A percentile compares a stretch with the other conserved stretches of the same genome.
phyloP scores from a whole-genome alignment of 2,797 vertebrate species.

The Cheirogaleus major region DNA sequence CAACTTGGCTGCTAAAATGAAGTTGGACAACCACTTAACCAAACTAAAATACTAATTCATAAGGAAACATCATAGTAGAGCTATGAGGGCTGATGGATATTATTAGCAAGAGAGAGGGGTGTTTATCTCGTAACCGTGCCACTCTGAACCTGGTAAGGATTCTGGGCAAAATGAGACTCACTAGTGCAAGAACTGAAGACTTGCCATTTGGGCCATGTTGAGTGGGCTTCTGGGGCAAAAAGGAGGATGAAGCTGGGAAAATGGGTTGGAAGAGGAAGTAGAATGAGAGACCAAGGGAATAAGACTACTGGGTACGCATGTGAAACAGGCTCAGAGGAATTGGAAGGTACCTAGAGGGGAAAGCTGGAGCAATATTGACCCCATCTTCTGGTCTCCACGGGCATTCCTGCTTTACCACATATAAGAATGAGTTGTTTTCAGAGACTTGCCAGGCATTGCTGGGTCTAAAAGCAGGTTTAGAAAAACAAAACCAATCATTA shows the following conservation, averaged over 20 bases:
- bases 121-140: not conserved
- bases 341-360: not conserved
- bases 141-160: not conserved
- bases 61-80: not conserved
- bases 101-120: not conserved
- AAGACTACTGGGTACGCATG: not conserved
- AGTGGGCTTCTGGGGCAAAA: not conserved
- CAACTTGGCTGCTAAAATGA: not conserved
- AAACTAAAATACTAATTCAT: not conserved
- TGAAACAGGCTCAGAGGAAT: not conserved
- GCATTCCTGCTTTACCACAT: not conserved
- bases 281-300: not conserved
- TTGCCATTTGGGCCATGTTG: not conserved
- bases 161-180: not conserved
- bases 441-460: not conserved
- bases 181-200: not conserved
- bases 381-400: not conserved
- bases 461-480: slow-evolving; percentile 21
- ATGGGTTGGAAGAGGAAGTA: not conserved
- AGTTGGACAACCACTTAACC: not conserved
- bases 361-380: not conserved
- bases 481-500: slow-evolving; percentile 61
- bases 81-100: not conserved
- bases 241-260: not conserved
- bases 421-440: not conserved